Conservation (phyloP, 2,888 invertebrate genomes). For the Morpho deidamia region DNA sequence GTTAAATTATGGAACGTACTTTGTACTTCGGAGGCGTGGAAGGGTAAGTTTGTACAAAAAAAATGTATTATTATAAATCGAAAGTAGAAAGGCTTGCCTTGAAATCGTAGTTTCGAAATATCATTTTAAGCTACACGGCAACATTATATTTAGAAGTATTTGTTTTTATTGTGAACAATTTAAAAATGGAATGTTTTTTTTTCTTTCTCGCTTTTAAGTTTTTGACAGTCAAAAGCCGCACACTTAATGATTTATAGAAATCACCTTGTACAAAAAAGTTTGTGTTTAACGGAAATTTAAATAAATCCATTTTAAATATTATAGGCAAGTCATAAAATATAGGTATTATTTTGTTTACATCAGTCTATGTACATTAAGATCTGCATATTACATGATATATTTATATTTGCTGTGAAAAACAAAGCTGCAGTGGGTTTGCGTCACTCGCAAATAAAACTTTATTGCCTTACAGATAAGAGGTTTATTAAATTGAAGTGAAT, state of each 20-base stretch:
- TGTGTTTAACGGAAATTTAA: too few species aligned
- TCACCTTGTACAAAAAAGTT: too few species aligned
- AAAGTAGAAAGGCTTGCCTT: slow-evolving; percentile 70
- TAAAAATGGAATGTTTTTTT: not conserved
- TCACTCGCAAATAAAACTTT: slow-evolving; percentile 22
- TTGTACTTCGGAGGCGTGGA: slow-evolving; percentile 67
- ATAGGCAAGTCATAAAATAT: not conserved
- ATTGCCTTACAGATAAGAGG: slow-evolving; percentile 17
- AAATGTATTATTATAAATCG: slow-evolving; percentile 30
- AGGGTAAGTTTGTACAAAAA: slow-evolving; percentile 45
- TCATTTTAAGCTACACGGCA: not conserved
- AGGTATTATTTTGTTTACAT: not conserved
- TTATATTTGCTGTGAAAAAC: not conserved
- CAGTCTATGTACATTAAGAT: too few species aligned
- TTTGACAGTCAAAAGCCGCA: too few species aligned
- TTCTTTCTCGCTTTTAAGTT: not conserved
- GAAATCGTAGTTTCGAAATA: slow-evolving; percentile 39
- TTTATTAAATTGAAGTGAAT: slow-evolving; percentile 2
- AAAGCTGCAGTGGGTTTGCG: not conserved
- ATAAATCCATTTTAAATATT: not conserved
- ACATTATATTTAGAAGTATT: not conserved
- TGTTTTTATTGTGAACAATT: not conserved
- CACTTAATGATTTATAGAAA: too few species aligned
- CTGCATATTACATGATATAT: too few species aligned
- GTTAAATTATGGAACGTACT: slow-evolving; percentile 29